Evolutionary conservation across 2,797 vertebrate genomes (phyloP).

Genomic region (Phylloscopus collybita): DNA sequence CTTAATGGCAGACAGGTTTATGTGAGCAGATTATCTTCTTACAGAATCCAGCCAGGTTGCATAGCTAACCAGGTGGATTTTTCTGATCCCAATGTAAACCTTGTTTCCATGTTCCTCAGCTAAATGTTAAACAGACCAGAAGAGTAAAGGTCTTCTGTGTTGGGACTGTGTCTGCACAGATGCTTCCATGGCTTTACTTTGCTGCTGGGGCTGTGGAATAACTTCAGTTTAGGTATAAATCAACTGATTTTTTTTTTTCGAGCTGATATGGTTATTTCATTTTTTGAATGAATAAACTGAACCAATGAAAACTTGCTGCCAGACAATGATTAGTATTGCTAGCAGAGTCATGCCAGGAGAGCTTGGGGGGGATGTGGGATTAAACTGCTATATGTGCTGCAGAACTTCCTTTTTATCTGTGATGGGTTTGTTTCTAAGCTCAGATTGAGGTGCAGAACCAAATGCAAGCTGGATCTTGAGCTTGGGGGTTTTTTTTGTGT

Average conservation of each 20-base stretch:
- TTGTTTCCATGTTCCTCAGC: not conserved
- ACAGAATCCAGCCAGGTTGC: not conserved
- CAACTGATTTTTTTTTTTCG: not conserved
- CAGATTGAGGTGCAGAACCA: not conserved
- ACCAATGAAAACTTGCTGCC: not conserved
- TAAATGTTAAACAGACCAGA: not conserved
- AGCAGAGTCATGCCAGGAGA: not conserved
- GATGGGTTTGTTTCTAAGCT: not conserved
- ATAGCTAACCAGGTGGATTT: not conserved
- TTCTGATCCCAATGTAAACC: not conserved
- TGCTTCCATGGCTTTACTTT: not conserved
- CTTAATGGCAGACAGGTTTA: not conserved
- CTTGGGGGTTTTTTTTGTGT: accelerated
- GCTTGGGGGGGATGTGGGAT: not conserved
- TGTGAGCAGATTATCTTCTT: not conserved
- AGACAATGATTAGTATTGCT: not conserved
- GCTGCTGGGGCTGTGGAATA: not conserved
- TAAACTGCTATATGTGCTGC: not conserved
- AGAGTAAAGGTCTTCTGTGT: not conserved
- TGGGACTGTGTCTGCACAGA: not conserved
- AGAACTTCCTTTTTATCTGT: not conserved
- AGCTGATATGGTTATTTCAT: not conserved
- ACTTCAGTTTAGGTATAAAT: not conserved
- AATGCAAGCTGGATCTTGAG: not conserved
- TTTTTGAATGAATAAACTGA: not conserved